Evolutionary conservation across 2,113 vertebrate genomes (phyloP).

Genomic region (Spea bombifrons): DNA sequence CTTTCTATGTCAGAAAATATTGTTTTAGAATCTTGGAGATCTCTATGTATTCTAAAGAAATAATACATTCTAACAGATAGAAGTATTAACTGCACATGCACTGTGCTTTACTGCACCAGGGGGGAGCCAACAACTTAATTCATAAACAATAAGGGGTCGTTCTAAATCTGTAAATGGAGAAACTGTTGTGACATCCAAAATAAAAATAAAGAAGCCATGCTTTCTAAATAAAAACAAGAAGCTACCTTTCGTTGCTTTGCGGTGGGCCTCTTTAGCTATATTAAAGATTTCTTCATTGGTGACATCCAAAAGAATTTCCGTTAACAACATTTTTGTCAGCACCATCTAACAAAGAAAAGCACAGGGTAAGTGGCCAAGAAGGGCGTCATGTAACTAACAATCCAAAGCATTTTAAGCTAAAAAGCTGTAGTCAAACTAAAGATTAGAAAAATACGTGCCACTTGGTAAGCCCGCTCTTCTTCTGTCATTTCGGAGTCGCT

Average conservation of each 20-base stretch:
- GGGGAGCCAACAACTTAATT: no score
- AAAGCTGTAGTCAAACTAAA: background rate
- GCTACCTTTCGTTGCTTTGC: constrained; percentile 97
- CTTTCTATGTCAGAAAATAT: background rate
- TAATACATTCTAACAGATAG: background rate
- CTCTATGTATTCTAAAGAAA: no score
- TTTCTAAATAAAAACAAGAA: constrained; percentile 26
- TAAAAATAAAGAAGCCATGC: constrained; percentile 38
- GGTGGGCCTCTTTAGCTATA: constrained; percentile 87
- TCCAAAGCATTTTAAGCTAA: no score
- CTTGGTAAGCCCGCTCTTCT: constrained; percentile 93
- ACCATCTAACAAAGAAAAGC: constrained; percentile 73
- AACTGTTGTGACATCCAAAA: background rate
- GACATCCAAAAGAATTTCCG: constrained; percentile 94
- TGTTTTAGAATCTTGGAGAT: no score
- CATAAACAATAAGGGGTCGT: background rate
- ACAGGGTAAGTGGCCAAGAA: background rate
- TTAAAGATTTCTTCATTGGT: constrained; percentile 96
- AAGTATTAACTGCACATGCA: background rate
- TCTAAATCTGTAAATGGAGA: background rate
- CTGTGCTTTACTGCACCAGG: background rate
- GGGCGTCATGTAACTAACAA: no score
- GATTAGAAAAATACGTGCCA: constrained; percentile 66
- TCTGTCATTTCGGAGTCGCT: constrained; percentile 97
- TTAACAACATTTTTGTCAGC: constrained; percentile 93